Evolutionary conservation across 1,140 invertebrate species (phyloP).

Genomic region (Leptinotarsa defecta): DNA sequence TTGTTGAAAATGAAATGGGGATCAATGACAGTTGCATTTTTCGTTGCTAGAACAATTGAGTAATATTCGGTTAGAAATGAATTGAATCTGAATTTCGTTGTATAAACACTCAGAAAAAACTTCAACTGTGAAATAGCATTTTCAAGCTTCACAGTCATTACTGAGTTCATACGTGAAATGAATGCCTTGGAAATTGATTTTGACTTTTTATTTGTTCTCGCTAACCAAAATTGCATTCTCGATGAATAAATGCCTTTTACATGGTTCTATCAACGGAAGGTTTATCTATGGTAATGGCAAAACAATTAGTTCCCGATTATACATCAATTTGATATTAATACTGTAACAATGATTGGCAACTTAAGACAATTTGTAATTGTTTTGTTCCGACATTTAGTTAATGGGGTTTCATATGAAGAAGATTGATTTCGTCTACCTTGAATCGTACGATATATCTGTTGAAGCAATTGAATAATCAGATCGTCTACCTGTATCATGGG

Average conservation of each 20-base stretch:
- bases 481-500: too few species aligned
- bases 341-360: conserved; percentile 2
- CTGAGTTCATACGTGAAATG: too few species aligned
- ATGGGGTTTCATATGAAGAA: background rate
- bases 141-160: too few species aligned
- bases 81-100: too few species aligned
- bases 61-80: too few species aligned
- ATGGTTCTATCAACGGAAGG: background rate
- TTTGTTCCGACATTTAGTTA: background rate
- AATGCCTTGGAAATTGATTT: too few species aligned
- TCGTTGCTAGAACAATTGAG: too few species aligned
- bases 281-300: background rate
- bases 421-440: background rate
- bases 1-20: too few species aligned
- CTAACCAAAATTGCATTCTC: background rate
- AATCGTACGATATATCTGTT: background rate
- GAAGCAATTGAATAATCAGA: background rate
- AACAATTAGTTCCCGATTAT: conserved; percentile 8
- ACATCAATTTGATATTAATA: background rate
- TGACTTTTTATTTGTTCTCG: background rate
- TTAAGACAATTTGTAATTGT: conserved; percentile 6
- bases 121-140: too few species aligned
- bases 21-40: too few species aligned
- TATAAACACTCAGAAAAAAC: too few species aligned
- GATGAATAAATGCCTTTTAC: background rate